A percentile compares a stretch with the other conserved stretches of the same genome.
phyloP scores from a whole-genome alignment of 1,140 invertebrate species.

The Drosophila ambigua region DNA sequence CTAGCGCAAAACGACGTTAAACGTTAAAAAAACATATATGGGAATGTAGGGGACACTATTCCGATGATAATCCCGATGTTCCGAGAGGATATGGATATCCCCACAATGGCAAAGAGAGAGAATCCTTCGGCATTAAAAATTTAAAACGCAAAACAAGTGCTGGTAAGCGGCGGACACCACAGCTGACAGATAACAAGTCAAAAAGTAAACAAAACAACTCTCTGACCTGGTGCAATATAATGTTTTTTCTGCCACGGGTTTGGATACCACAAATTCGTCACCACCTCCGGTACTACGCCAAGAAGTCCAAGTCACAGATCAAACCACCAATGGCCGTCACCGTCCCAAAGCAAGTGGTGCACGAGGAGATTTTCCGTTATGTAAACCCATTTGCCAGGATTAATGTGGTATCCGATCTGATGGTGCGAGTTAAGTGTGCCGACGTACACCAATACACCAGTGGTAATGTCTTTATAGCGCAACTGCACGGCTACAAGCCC shows the following conservation, averaged over 20 bases:
- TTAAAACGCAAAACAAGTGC: too few relatives aligned
- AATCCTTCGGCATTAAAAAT: too few relatives aligned
- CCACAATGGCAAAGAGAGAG: too few relatives aligned
- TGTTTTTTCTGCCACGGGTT: slow-evolving; percentile 54
- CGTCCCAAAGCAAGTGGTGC: slow-evolving; percentile 50
- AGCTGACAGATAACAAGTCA: slow-evolving; percentile 34
- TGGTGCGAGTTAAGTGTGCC: slow-evolving; percentile 51
- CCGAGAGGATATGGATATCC: too few relatives aligned
- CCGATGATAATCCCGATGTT: too few relatives aligned
- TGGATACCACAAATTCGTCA: slow-evolving; percentile 32
- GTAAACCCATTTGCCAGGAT: slow-evolving; percentile 72
- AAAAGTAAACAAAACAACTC: slow-evolving; percentile 49
- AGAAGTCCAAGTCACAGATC: slow-evolving; percentile 25
- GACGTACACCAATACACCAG: slow-evolving; percentile 69
- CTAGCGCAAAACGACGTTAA: too few relatives aligned
- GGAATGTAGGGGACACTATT: too few relatives aligned
- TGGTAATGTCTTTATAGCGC: slow-evolving; percentile 67
- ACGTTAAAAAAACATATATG: too few relatives aligned
- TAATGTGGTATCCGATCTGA: slow-evolving; percentile 65
- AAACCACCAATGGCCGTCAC: slow-evolving; percentile 17
- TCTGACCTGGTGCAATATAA: slow-evolving; percentile 31
- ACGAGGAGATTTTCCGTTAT: slow-evolving; percentile 70
- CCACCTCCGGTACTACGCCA: slow-evolving; percentile 49
- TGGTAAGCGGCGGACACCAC: not conserved
- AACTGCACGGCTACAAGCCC: slow-evolving; percentile 49